These are phyloP conservation scores for Caerostris extrusa DNA, from an alignment of 1,140 invertebrate genomes.

Conservation along the genomic window DNA sequence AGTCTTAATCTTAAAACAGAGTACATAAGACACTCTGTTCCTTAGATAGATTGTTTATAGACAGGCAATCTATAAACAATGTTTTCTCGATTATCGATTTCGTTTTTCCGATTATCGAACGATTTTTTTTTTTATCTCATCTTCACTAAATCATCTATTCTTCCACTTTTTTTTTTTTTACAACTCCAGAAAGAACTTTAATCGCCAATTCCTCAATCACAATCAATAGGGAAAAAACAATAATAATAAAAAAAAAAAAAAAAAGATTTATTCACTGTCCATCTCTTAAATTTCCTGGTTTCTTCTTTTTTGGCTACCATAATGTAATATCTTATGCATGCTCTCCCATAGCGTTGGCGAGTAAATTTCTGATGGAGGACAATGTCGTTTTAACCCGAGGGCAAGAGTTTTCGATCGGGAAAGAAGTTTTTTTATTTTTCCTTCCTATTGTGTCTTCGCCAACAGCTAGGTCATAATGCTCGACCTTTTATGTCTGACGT, in stretches of 20 bases:
- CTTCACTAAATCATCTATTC: no score
- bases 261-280: not conserved
- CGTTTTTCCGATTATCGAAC: no score
- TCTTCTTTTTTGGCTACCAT: slow-evolving; percentile 12
- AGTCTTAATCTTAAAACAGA: no score
- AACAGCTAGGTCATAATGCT: slow-evolving; percentile 3
- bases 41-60: no score
- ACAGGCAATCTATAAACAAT: no score
- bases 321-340: not conserved
- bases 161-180: no score
- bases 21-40: no score
- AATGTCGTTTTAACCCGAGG: slow-evolving; percentile 46
- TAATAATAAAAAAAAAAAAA: not conserved
- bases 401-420: slow-evolving; percentile 26
- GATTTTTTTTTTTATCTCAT: no score
- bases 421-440: slow-evolving; percentile 14
- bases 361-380: slow-evolving; percentile 2
- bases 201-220: no score
- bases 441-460: slow-evolving; percentile 42
- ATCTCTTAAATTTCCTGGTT: slow-evolving; percentile 31
- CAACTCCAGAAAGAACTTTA: no score
- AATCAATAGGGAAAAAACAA: not conserved
- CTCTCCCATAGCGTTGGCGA: not conserved
- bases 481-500: slow-evolving; percentile 30
- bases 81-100: no score